phyloP scores from a whole-genome alignment of 2,888 invertebrate species.

The Gymnocheta viridis region DNA sequence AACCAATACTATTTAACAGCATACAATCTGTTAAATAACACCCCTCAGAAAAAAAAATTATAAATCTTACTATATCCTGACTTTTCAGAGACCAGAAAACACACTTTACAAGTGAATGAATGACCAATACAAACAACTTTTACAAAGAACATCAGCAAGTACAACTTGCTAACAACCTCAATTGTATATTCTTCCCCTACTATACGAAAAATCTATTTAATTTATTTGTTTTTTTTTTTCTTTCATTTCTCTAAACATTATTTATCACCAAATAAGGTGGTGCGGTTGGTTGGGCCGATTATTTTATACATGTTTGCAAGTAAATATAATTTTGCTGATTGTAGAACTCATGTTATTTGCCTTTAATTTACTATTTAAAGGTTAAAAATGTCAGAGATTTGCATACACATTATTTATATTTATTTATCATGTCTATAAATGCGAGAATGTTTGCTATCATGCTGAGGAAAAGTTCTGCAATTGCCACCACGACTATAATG shows the following conservation, averaged over 20 bases:
- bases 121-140: slow-evolving; percentile 14
- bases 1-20: neutral
- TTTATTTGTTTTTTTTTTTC: slow-evolving; percentile 50
- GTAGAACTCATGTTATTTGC: slow-evolving; percentile 60
- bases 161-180: neutral
- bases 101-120: slow-evolving; percentile 4
- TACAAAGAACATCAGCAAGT: slow-evolving; percentile 7
- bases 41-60: slow-evolving; percentile 31
- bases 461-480: slow-evolving; percentile 16
- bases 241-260: slow-evolving; percentile 48
- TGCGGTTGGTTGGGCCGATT: slow-evolving; percentile 17
- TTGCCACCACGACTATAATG: neutral
- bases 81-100: neutral
- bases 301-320: slow-evolving; percentile 8
- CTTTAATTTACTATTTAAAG: slow-evolving; percentile 70
- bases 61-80: slow-evolving; percentile 3
- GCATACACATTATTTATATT: slow-evolving; percentile 42
- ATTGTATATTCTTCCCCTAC: slow-evolving; percentile 9
- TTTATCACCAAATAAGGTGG: slow-evolving; percentile 49
- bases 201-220: slow-evolving; percentile 8
- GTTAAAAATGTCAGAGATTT: slow-evolving; percentile 69
- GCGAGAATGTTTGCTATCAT: slow-evolving; percentile 18
- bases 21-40: slow-evolving; percentile 27
- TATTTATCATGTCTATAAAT: slow-evolving; percentile 27
- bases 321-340: slow-evolving; percentile 51